These are phyloP conservation scores for Halotydeus destructor DNA, from an alignment of 1,140 invertebrate species.

Conservation along the genomic window DNA sequence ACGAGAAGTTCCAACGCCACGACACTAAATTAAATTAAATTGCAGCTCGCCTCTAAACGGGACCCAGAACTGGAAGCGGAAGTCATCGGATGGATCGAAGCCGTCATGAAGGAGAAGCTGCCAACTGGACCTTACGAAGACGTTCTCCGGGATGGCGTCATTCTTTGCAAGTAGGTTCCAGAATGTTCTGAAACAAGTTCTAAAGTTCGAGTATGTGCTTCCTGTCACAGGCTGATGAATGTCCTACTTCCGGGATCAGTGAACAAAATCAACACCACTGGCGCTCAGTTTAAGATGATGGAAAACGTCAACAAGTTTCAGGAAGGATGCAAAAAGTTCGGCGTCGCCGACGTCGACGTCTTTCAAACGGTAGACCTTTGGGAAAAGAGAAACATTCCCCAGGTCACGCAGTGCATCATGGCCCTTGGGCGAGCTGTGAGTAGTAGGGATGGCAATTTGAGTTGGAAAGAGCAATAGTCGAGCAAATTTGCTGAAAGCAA, in stretches of 20 bases:
- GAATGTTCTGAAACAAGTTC: neutral
- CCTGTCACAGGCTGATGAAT: slow-evolving; percentile 45
- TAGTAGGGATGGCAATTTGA: slow-evolving; percentile 17
- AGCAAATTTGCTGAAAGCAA: slow-evolving; percentile 3
- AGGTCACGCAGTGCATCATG: slow-evolving; percentile 65
- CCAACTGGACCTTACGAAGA: slow-evolving; percentile 59
- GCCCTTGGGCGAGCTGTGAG: slow-evolving; percentile 67
- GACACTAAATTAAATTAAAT: slow-evolving; percentile 1
- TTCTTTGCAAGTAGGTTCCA: slow-evolving; percentile 46
- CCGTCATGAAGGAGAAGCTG: slow-evolving; percentile 60
- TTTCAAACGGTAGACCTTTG: slow-evolving; percentile 86
- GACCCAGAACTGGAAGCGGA: slow-evolving; percentile 67
- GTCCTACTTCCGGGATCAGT: slow-evolving; percentile 56
- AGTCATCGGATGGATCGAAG: slow-evolving; percentile 75
- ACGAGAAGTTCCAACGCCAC: neutral
- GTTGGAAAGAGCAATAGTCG: neutral
- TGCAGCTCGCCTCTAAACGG: slow-evolving; percentile 65
- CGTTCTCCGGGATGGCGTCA: slow-evolving; percentile 66
- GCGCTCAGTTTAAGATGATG: slow-evolving; percentile 84
- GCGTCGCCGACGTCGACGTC: slow-evolving; percentile 65
- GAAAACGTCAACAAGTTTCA: slow-evolving; percentile 88
- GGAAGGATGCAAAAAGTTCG: slow-evolving; percentile 59
- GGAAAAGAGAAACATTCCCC: slow-evolving; percentile 75
- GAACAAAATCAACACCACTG: slow-evolving; percentile 62
- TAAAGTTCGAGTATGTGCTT: neutral